Evolutionary conservation across 1,140 invertebrate genomes (phyloP).

Genomic region (Hyphantria cunea): DNA sequence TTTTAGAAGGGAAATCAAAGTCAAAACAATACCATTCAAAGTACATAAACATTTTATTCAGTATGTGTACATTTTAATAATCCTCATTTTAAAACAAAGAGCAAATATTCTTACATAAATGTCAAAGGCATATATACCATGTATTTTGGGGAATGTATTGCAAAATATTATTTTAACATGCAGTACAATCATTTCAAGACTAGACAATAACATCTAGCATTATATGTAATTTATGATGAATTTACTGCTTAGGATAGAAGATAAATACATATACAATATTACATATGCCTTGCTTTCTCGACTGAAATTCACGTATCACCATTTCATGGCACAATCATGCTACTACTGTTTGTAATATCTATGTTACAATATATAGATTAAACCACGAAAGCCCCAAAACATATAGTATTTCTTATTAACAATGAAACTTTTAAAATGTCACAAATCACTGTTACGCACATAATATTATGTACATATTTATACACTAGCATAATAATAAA

Average conservation of each 20-base stretch:
- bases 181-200: background rate
- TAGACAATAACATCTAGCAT: too few relatives aligned
- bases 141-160: slow-evolving; percentile 49
- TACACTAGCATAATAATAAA: slow-evolving; percentile 30
- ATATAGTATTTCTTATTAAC: slow-evolving; percentile 43
- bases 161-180: slow-evolving; percentile 24
- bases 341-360: slow-evolving; percentile 10
- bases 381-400: slow-evolving; percentile 35
- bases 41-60: slow-evolving; percentile 27
- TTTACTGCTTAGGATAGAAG: too few relatives aligned
- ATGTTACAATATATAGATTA: slow-evolving; percentile 32
- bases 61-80: slow-evolving; percentile 25
- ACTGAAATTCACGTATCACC: background rate
- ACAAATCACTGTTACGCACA: slow-evolving; percentile 31
- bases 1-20: too few relatives aligned
- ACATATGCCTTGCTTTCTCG: background rate
- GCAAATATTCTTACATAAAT: slow-evolving; percentile 27
- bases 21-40: background rate
- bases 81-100: slow-evolving; percentile 15
- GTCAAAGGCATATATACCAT: slow-evolving; percentile 29
- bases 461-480: slow-evolving; percentile 41
- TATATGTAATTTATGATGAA: too few relatives aligned
- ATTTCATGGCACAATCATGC: slow-evolving; percentile 8
- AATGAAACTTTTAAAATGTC: slow-evolving; percentile 30
- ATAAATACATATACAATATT: too few relatives aligned